Evolutionary conservation across 2,888 invertebrate genomes (phyloP).

Genomic region (Phytoseiulus persimilis): DNA sequence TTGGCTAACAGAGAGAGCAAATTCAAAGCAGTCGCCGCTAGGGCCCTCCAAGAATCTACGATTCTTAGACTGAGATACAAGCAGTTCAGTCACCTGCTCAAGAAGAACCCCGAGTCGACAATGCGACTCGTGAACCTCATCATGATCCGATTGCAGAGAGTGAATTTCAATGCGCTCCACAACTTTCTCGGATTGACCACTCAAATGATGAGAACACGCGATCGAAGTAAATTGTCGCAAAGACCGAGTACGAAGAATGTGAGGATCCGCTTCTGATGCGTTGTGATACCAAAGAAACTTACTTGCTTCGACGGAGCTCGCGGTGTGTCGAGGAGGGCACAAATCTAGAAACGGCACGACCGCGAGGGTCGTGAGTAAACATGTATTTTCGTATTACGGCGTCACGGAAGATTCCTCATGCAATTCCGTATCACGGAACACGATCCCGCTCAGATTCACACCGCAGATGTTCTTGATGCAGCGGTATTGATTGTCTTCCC

Average conservation of each 20-base stretch:
- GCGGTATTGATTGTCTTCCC: no score
- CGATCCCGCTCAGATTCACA: no score
- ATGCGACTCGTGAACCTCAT: slow-evolving; percentile 91
- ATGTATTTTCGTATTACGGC: no score
- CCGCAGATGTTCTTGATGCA: no score
- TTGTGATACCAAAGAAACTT: no score
- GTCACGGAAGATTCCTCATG: no score
- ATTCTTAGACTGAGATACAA: slow-evolving; percentile 59
- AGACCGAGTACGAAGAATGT: neutral
- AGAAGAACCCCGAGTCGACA: slow-evolving; percentile 88
- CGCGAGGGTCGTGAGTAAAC: no score
- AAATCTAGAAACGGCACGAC: no score
- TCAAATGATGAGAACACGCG: slow-evolving; percentile 64
- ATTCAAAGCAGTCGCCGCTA: slow-evolving; percentile 92
- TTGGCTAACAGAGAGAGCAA: slow-evolving; percentile 81
- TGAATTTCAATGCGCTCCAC: slow-evolving; percentile 93
- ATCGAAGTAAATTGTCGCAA: neutral
- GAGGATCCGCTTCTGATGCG: neutral
- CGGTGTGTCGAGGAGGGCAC: no score
- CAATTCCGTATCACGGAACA: no score
- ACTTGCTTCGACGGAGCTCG: no score
- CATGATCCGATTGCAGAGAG: slow-evolving; percentile 91
- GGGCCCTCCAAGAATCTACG: slow-evolving; percentile 78
- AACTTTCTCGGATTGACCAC: slow-evolving; percentile 92
- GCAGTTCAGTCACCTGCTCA: slow-evolving; percentile 57